phyloP scores from a whole-genome alignment of 2,888 invertebrate species.

The Drosophila greeni region DNA sequence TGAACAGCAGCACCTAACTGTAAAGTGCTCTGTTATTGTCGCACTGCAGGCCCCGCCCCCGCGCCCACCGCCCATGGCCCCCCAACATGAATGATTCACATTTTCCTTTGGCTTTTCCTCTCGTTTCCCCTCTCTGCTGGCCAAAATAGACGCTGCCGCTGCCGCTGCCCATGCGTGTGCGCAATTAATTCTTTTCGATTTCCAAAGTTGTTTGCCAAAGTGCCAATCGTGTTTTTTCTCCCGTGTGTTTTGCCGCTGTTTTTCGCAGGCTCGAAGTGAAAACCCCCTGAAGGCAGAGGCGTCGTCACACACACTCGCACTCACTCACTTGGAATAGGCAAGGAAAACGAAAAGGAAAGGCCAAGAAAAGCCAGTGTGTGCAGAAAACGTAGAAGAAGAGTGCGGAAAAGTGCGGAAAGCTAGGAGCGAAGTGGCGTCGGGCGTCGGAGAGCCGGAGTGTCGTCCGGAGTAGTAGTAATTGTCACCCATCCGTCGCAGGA shows the following conservation, averaged over 20 bases:
- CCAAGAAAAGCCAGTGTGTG: constrained; percentile 37
- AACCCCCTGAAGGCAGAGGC: constrained; percentile 54
- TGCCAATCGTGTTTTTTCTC: constrained; percentile 37
- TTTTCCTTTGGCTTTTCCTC: constrained; percentile 51
- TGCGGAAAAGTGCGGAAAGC: constrained; percentile 52
- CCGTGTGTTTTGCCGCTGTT: constrained; percentile 55
- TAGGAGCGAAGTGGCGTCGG: constrained; percentile 68
- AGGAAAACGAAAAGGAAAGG: constrained; percentile 33
- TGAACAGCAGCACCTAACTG: constrained; percentile 23
- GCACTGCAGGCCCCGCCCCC: constrained; percentile 46
- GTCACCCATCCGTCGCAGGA: constrained; percentile 17
- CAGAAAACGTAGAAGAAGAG: constrained; percentile 37
- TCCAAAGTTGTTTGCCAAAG: constrained; percentile 37
- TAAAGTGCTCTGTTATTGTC: constrained; percentile 51
- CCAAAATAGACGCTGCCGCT: constrained; percentile 15
- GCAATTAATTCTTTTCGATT: constrained; percentile 58
- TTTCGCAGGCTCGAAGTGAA: constrained; percentile 63
- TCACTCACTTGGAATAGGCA: constrained; percentile 32
- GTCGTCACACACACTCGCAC: constrained; percentile 29
- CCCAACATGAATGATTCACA: constrained; percentile 68
- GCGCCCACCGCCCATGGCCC: constrained; percentile 56
- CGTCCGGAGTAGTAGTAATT: constrained; percentile 19
- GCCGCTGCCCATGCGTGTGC: constrained; percentile 60
- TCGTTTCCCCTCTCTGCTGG: constrained; percentile 29
- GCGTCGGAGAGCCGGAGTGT: constrained; percentile 65